Conservation (phyloP, 1,140 invertebrate species). For the Holotrichia oblita region DNA sequence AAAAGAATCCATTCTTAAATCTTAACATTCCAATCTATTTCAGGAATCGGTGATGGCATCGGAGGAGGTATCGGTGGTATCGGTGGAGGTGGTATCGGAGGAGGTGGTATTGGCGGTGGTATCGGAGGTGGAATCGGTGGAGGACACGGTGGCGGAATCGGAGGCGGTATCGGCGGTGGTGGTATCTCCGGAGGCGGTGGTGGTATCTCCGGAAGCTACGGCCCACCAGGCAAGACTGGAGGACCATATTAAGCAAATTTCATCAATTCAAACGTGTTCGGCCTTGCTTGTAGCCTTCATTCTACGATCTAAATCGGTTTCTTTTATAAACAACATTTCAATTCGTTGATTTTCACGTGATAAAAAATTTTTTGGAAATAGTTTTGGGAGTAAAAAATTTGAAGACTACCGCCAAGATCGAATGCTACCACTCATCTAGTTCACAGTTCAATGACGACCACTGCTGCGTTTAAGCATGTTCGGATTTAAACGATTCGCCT, state of each 20-base stretch:
- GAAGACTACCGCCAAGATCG: slow-evolving; percentile 13
- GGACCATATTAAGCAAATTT: slow-evolving; percentile 15
- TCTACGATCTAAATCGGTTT: background rate
- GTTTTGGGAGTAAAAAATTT: background rate
- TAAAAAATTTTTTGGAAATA: background rate
- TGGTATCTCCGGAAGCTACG: slow-evolving; percentile 11
- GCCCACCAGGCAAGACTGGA: slow-evolving; percentile 11
- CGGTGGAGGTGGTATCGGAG: slow-evolving; percentile 71
- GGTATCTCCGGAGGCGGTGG: background rate
- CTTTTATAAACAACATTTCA: background rate
- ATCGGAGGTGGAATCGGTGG: background rate
- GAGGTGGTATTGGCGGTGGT: slow-evolving; percentile 68
- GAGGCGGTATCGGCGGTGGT: slow-evolving; percentile 27
- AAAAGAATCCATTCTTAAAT: too few relatives aligned
- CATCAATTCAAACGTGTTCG: background rate
- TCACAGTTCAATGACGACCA: slow-evolving; percentile 9
- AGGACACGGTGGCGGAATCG: slow-evolving; percentile 14
- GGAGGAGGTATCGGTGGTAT: slow-evolving; percentile 66
- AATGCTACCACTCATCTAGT: slow-evolving; percentile 10
- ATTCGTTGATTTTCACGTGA: background rate
- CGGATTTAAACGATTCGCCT: background rate
- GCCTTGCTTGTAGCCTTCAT: background rate
- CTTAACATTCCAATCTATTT: background rate
- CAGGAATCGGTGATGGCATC: slow-evolving; percentile 62
- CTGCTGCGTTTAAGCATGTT: slow-evolving; percentile 25